Conservation (phyloP, 2,797 vertebrate genomes). For the Dipus sagitta region DNA sequence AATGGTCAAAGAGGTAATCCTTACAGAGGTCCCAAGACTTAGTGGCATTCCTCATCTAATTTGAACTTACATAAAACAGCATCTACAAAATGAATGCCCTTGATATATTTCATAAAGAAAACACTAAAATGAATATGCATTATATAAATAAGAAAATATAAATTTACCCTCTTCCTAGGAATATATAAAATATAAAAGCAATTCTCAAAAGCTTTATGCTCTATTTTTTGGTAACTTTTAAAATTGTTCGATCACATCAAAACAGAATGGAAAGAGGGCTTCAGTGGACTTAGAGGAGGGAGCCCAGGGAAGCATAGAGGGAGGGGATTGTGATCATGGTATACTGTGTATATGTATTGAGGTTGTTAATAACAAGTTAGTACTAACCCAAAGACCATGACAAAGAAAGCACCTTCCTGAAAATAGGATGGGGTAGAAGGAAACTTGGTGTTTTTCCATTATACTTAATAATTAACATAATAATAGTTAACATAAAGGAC, state of each 20-base stretch:
- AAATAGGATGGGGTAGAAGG: not conserved
- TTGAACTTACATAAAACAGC: not conserved
- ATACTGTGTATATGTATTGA: too few species aligned
- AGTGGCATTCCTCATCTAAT: not conserved
- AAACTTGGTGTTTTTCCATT: not conserved
- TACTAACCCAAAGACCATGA: not conserved
- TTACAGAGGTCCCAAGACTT: not conserved
- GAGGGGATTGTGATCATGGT: too few species aligned
- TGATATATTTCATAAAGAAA: not conserved
- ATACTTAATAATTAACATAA: not conserved
- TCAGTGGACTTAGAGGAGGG: too few species aligned
- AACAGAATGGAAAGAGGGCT: too few species aligned
- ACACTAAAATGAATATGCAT: not conserved
- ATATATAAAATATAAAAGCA: constrained; percentile 42
- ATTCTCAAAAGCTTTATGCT: not conserved
- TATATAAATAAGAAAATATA: not conserved
- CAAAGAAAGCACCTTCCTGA: not conserved
- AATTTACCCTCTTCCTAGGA: not conserved
- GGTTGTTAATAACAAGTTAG: not conserved
- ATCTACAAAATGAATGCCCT: not conserved
- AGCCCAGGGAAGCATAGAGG: too few species aligned
- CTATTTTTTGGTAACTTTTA: not conserved
- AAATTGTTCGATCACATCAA: not conserved
- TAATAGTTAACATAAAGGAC: not conserved
- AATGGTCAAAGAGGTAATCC: not conserved